Evolutionary conservation across 2,888 invertebrate species (phyloP).

Genomic region (Tyria jacobaeae): DNA sequence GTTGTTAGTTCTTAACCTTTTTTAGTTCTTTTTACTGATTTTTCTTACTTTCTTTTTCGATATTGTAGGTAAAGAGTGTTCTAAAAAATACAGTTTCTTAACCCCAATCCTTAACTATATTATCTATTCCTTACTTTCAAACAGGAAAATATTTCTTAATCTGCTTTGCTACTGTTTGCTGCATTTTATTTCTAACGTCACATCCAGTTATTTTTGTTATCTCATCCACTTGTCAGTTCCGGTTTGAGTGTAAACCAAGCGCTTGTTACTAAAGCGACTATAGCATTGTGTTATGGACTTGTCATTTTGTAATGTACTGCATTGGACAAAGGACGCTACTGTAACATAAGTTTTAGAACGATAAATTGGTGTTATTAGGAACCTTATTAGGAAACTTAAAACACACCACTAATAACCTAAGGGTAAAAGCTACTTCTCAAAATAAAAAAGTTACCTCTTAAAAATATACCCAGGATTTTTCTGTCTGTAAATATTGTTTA

Average conservation of each 20-base stretch:
- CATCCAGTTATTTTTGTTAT: conserved; percentile 28
- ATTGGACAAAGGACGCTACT: conserved; percentile 16
- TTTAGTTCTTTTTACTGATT: too few species aligned
- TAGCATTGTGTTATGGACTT: conserved; percentile 40
- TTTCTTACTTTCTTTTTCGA: too few species aligned
- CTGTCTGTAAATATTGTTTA: neutral
- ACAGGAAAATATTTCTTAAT: neutral
- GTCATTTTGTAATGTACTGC: conserved; percentile 31
- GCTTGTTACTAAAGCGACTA: conserved; percentile 37
- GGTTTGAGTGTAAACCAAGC: conserved; percentile 45
- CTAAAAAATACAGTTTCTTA: neutral
- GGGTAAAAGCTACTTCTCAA: neutral
- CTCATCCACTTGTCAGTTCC: conserved; percentile 37
- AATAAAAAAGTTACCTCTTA: conserved; percentile 12
- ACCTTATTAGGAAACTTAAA: neutral
- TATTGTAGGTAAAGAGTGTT: neutral
- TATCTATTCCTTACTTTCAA: neutral
- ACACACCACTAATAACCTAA: neutral
- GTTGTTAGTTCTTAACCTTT: too few species aligned
- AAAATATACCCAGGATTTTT: neutral
- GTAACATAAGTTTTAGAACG: neutral
- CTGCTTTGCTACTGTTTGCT: neutral
- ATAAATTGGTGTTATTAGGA: too few species aligned
- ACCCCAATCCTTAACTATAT: neutral
- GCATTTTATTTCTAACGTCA: conserved; percentile 8